These are phyloP conservation scores for Eumeta japonica DNA, from an alignment of 1,140 invertebrate species.

Conservation along the genomic window DNA sequence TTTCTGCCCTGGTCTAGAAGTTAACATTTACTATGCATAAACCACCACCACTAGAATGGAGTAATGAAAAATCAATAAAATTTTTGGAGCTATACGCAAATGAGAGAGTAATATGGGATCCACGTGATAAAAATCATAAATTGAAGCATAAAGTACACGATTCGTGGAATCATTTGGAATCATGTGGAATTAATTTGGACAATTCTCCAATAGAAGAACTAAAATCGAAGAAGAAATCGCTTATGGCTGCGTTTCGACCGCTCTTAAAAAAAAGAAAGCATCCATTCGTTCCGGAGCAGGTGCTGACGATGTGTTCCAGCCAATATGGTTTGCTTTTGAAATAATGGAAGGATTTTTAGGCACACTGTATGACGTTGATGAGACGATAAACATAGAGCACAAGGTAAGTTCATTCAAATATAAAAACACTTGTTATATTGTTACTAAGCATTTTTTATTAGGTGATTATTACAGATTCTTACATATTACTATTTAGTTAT, in stretches of 20 bases:
- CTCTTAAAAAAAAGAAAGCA: conserved; percentile 6
- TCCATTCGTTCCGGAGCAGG: conserved; percentile 5
- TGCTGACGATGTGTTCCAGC: conserved; percentile 6
- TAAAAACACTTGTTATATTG: no score
- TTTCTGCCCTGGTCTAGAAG: no score
- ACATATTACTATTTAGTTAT: no score
- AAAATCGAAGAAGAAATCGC: conserved; percentile 6
- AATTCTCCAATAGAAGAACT: conserved; percentile 5
- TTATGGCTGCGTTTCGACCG: conserved; percentile 4
- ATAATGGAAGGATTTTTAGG: conserved; percentile 6
- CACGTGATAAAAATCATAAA: no score
- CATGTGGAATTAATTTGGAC: not conserved
- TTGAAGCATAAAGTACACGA: conserved; percentile 7
- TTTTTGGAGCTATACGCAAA: no score
- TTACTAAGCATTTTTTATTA: no score
- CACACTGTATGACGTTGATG: conserved; percentile 5
- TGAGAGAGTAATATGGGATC: no score
- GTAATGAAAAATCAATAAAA: no score
- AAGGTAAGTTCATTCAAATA: no score
- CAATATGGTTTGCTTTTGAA: conserved; percentile 7
- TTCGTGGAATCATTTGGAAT: conserved; percentile 5
- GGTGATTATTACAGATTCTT: no score
- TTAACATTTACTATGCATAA: no score
- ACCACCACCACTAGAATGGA: no score
- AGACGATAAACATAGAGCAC: conserved; percentile 5